phyloP scores from a whole-genome alignment of 2,797 vertebrate species.

The Tamandua tetradactyla region DNA sequence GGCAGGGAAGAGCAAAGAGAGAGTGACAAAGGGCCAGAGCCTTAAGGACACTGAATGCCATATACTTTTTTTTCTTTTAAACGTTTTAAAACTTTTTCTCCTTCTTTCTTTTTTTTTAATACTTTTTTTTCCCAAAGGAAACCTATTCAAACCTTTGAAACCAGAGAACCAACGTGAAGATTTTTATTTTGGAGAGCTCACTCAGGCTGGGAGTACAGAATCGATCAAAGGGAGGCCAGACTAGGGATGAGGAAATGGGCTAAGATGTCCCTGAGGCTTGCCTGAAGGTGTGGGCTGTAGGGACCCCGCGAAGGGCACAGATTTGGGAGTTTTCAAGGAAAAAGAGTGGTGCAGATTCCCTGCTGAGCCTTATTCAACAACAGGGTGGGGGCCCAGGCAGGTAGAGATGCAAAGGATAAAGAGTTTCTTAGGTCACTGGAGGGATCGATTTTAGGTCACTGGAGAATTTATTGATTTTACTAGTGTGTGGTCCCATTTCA shows the following conservation, averaged over 20 bases:
- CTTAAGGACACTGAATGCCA: background rate
- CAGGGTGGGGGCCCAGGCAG: background rate
- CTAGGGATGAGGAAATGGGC: background rate
- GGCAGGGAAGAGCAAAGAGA: background rate
- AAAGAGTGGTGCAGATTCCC: background rate
- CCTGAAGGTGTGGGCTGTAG: background rate
- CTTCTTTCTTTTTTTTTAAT: too few relatives aligned
- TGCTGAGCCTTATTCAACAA: background rate
- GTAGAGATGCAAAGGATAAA: background rate
- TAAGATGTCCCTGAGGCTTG: background rate
- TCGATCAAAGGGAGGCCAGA: background rate
- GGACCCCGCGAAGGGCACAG: background rate
- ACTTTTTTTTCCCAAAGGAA: background rate
- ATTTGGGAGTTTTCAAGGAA: background rate
- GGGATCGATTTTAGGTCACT: background rate
- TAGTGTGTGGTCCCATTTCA: background rate
- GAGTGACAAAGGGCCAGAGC: background rate
- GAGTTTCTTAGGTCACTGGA: background rate
- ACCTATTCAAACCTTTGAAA: background rate
- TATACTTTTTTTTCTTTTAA: too few relatives aligned
- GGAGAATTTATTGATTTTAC: background rate
- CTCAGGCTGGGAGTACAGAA: background rate
- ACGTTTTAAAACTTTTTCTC: too few relatives aligned
- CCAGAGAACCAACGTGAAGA: background rate
- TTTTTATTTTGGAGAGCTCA: background rate